Evolutionary conservation across 2,888 invertebrate genomes (phyloP), one percentile per base, ranked within the genome.

Genomic region (Dryobota labecula): DNA sequence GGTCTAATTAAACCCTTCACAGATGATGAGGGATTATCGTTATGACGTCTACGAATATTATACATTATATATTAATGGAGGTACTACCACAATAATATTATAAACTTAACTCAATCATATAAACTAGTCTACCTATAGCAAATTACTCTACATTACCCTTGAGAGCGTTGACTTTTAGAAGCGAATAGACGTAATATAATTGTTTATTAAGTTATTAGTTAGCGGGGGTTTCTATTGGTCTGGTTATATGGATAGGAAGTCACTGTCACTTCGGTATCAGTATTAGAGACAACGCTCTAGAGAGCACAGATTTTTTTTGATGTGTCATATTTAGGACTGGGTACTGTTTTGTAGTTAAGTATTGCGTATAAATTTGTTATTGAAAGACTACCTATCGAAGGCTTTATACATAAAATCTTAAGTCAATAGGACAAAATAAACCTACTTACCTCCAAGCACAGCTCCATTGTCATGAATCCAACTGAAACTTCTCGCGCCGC

Each of bases 21-120:
- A 18, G 36, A 27, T 79, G 45, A 79, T 47, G 47, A 54, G 53
- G 58, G 45, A 70, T 81, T 49, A 65, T 58, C 51, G 18, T 57
- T 8, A 30, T 65, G 64, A 53, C 47, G 36, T 27, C 61, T 30
- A 57, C 76, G 43, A 65, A 62, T n/a, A n/a, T 65, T 56, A 24
- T 47, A 49, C 45, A 76, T 76, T 49, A 20, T 20, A 36, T 8
- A 36, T 36, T 36, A 45, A 64, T 43, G n/a, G 49, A 53, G 53
- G n/a, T n/a, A 36, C 20, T n/a, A 27, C 7, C 30, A 20, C 60
- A 5, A 24, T 30, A 38, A 76, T 68, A 30, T 30, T 56, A 38
- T 60, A 38, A 45, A 61, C 51, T 11, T 53, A 75, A 61, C 54
- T 36, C 54, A 51, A 60, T 76, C 8, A 65, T 57, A 33, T 57